Evolutionary conservation across 2,888 invertebrate genomes (phyloP).

Genomic region (Rotaria magnacalcarata): DNA sequence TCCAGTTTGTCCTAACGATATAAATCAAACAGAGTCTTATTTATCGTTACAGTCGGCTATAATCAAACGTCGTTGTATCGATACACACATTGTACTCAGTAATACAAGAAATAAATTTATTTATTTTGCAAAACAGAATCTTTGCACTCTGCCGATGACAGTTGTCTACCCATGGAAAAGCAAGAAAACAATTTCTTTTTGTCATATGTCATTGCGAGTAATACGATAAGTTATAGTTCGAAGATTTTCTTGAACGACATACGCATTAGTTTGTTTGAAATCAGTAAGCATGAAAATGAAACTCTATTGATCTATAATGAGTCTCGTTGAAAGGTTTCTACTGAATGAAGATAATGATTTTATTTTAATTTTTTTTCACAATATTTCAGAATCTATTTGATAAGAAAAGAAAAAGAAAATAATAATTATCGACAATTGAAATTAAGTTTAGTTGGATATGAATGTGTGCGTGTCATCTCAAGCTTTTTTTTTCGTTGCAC

Average conservation of each 20-base stretch:
- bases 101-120: background rate
- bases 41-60: too few relatives aligned
- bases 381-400: too few relatives aligned
- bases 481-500: background rate
- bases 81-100: background rate
- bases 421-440: conserved; percentile 11
- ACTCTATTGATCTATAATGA: too few relatives aligned
- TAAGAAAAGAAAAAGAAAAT: too few relatives aligned
- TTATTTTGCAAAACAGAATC: background rate
- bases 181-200: background rate
- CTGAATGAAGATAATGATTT: too few relatives aligned
- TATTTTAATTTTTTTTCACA: too few relatives aligned
- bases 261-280: background rate
- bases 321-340: too few relatives aligned
- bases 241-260: background rate
- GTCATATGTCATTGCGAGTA: background rate
- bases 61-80: background rate
- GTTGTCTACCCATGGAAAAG: too few relatives aligned
- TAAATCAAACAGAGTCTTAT: too few relatives aligned
- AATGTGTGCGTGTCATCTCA: conserved; percentile 37
- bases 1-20: too few relatives aligned
- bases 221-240: background rate
- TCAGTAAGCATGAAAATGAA: too few relatives aligned
- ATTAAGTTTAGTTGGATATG: conserved; percentile 22
- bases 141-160: too few relatives aligned